Evolutionary conservation across 2,888 invertebrate genomes (phyloP), one percentile per base, ranked within the genome.

Genomic region (Chymomyza amoena): DNA sequence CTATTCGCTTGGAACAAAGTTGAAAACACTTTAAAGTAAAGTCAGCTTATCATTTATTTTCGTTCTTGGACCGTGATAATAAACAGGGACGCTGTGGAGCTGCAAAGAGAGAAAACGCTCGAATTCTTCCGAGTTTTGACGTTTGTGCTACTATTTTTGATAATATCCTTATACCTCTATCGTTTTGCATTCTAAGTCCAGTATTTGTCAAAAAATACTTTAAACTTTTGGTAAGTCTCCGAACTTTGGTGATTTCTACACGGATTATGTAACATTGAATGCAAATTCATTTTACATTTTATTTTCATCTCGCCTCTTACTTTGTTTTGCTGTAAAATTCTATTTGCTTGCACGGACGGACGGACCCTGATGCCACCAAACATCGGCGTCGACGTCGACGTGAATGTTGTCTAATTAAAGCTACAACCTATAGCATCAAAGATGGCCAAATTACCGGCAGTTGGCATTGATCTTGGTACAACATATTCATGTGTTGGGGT

Each of bases 401-500:
- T 68, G 66, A 54, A 66, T 73, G 64, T 67, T 72, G 73, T 88
- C 86, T 89, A 89, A 86, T 83, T 88, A 88, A 88, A 86, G 86
- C 80, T 74, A 64, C 75, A 75, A 52, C 36, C 60, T 16, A 57
- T 25, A 18, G 77, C 78, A 36, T 18, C 50, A 64, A 78, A 72
- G 39, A 91, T 91, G 96, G 91, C 89, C 77, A 91, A 89, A 77
- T 80, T 88, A 86, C 90, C 91, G 79, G 91, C 91, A 45, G 84
- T 90, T 88, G 90, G 91, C 85, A 90, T 91, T 93, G 98, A 98
- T 93, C 94, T 98, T 92, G 98, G 98, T 81, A 98, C 98, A 81
- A 98, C 97, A 72, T 98, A 97, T 92, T 98, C 97, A 66, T 97
- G 97, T 91, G 97, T 97, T 76, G 97, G 97, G 79, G 97, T 97